phyloP scores from a whole-genome alignment of 2,113 vertebrate species.

The Ornithorhynchus anatinus region DNA sequence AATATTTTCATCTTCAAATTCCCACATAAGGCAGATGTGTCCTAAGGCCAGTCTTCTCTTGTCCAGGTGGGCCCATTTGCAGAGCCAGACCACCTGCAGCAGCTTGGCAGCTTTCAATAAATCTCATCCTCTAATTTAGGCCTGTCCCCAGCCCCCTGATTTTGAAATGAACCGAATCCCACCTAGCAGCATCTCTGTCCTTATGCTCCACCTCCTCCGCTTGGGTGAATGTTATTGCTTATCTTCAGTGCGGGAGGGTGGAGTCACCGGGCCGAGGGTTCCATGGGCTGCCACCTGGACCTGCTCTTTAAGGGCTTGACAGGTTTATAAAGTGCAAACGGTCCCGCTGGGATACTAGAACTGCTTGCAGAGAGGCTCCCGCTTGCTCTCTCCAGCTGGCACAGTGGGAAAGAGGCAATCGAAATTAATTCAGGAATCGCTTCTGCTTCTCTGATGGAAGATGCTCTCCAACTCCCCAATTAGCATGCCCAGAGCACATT shows the following conservation, averaged over 20 bases:
- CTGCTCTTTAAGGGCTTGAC: slow-evolving; percentile 67
- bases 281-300: slow-evolving; percentile 31
- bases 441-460: slow-evolving; percentile 22
- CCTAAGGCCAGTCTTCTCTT: slow-evolving; percentile 5
- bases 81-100: slow-evolving; percentile 8
- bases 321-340: slow-evolving; percentile 91
- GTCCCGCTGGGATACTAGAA: slow-evolving; percentile 76
- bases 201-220: not conserved
- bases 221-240: no score
- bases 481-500: not conserved
- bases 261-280: not conserved
- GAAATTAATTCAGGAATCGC: slow-evolving; percentile 68
- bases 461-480: not conserved
- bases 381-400: slow-evolving; percentile 61
- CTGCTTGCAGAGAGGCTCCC: slow-evolving; percentile 58
- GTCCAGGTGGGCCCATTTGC: not conserved
- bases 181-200: not conserved
- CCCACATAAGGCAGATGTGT: slow-evolving; percentile 48
- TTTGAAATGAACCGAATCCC: slow-evolving; percentile 8
- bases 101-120: slow-evolving; percentile 41
- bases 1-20: no score
- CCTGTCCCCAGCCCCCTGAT: not conserved
- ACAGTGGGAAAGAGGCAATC: slow-evolving; percentile 54
- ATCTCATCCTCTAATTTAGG: accelerated
- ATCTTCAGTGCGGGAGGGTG: not conserved